Base-by-base conservation (phyloP, 2,888 invertebrate species). In the Pimpla rufipes region DNA sequence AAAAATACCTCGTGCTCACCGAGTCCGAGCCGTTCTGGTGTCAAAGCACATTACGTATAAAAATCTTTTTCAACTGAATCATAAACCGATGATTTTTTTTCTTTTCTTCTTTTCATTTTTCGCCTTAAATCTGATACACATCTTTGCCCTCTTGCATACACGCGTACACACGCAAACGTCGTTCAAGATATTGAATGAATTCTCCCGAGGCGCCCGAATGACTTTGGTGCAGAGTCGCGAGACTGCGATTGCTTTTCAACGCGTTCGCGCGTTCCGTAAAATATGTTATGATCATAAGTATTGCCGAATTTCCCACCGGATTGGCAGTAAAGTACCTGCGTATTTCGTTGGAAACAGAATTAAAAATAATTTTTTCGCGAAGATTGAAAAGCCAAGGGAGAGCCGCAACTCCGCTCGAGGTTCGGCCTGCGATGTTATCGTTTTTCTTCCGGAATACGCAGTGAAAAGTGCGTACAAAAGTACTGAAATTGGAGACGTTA, bases 1-100 rank as follows among this genome's bases (percentile, higher is more conserved):
- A 83, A 79, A 83, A 83, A 83, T 79, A 83, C 66, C 68, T 83
- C 79, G 75, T 57, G 55, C 82, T 79, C 82, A 59, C 79, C 45
- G 66, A 66, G 64, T 79, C 70, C 73, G 70, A 75, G 57, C 70
- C 62, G 45, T 83, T 79, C 82, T 79, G 70, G 71, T 79, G 78
- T 66, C 75, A 79, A n/a, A 66, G 59, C 57, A 71, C 70, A 71
- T 66, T 66, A 55, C 66, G 70, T 79, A 80, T 62, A 77, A 77
- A 83, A 80, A 71, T 70, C 55, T 81, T 70, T 57, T 57, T 71
- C 42, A 76, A 76, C 70, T 18, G 47, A 81, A 76, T 57, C 16
- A 76, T 71, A 64, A 70, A 76, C 21, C 52, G 67, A 79, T 74
- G 23, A 50, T 80, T 67, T 16, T 70, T 40, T 66, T 52, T 70